Evolutionary conservation across 2,888 invertebrate genomes (phyloP).

Genomic region (Nephrocerus scutellatus): DNA sequence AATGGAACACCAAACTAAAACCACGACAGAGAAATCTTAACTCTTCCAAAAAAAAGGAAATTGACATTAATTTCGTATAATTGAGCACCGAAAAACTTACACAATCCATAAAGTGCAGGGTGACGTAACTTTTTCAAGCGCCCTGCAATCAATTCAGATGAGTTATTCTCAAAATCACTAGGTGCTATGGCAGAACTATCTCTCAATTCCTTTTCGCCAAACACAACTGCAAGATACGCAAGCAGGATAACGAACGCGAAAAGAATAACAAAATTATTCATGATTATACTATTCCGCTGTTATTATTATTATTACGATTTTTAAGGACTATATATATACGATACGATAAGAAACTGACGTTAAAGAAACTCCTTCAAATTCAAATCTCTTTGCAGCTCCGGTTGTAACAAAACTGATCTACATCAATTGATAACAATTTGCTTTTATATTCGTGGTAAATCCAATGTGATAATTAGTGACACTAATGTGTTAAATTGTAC

Average conservation of each 20-base stretch:
- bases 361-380: no score
- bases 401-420: conserved; percentile 31
- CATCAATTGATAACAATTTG: conserved; percentile 18
- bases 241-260: conserved; percentile 29
- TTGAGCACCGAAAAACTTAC: no score
- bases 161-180: conserved; percentile 20
- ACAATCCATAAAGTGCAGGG: conserved; percentile 17
- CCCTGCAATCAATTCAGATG: conserved; percentile 31
- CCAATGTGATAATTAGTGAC: conserved; percentile 36
- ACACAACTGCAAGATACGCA: conserved; percentile 34
- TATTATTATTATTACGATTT: no score
- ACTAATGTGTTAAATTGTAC: no score
- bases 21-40: no score
- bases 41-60: no score
- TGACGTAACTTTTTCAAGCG: conserved; percentile 27
- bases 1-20: no score
- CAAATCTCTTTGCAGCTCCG: conserved; percentile 12
- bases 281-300: no score
- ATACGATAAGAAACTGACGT: no score
- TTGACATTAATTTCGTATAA: no score
- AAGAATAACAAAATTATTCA: conserved; percentile 31
- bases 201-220: conserved; percentile 25
- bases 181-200: conserved; percentile 5
- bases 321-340: no score
- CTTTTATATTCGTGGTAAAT: conserved; percentile 32